Conservation (phyloP, 2,797 vertebrate genomes). For the Nannoperca obscura region DNA sequence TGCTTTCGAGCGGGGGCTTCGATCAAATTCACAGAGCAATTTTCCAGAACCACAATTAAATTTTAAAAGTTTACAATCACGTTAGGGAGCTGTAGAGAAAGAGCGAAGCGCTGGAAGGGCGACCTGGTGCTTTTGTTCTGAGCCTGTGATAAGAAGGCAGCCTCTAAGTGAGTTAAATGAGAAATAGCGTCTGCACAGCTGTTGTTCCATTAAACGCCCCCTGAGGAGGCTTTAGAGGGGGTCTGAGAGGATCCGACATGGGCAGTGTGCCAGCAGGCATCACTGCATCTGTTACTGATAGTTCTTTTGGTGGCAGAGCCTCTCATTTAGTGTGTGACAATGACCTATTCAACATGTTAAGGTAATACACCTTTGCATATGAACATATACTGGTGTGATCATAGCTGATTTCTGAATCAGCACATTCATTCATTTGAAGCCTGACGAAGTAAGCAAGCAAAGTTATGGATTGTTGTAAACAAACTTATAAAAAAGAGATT, state of each 20-base stretch:
- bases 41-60: constrained; percentile 76
- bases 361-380: background rate
- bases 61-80: constrained; percentile 82
- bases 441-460: constrained; percentile 15
- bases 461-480: constrained; percentile 3
- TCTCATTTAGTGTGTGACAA: constrained; percentile 32
- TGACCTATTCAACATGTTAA: constrained; percentile 41
- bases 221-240: constrained; percentile 68
- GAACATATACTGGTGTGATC: background rate
- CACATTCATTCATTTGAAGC: background rate
- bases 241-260: constrained; percentile 59
- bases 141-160: constrained; percentile 77
- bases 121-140: constrained; percentile 75
- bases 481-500: constrained; percentile 17
- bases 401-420: background rate
- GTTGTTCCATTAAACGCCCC: constrained; percentile 81
- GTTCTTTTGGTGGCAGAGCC: constrained; percentile 47
- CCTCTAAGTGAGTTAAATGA: constrained; percentile 83
- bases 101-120: constrained; percentile 63
- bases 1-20: constrained; percentile 65
- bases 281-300: constrained; percentile 52
- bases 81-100: constrained; percentile 72
- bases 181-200: constrained; percentile 81
- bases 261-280: constrained; percentile 66
- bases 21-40: constrained; percentile 76